Conservation (phyloP, 2,888 invertebrate genomes). For the Euzetes globulus region DNA sequence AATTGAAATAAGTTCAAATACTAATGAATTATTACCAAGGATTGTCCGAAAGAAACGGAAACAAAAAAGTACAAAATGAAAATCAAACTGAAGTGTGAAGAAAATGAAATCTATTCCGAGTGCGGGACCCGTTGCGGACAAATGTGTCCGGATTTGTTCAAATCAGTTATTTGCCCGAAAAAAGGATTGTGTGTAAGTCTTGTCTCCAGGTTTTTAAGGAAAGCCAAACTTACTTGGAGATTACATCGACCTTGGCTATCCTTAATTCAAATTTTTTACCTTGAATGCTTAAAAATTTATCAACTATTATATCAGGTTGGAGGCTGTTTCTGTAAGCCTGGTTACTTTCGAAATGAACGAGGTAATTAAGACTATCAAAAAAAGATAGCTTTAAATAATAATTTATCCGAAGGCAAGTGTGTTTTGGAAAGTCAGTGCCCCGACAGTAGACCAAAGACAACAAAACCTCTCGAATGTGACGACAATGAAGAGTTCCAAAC, state of each 20-base stretch:
- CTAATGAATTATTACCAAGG: neutral
- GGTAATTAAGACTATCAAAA: neutral
- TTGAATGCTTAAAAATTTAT: too few species aligned
- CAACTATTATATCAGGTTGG: neutral
- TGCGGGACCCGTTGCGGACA: slow-evolving; percentile 6
- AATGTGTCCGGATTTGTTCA: neutral
- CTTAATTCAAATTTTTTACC: too few species aligned
- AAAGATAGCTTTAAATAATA: neutral
- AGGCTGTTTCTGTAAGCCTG: neutral
- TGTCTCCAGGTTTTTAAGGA: neutral
- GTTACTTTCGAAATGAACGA: neutral
- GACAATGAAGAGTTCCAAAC: neutral
- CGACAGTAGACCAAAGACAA: neutral
- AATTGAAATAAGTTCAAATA: neutral
- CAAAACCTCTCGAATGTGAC: too few species aligned
- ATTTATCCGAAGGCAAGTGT: neutral
- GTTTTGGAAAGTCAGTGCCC: neutral
- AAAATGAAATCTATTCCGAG: neutral
- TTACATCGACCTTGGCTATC: too few species aligned
- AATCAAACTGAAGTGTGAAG: slow-evolving; percentile 1
- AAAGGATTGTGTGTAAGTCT: neutral
- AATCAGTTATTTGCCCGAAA: neutral
- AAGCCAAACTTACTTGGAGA: too few species aligned
- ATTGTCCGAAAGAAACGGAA: neutral
- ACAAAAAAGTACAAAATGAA: neutral